phyloP scores from a whole-genome alignment of 2,797 vertebrate species.

The Coregonus sp. region DNA sequence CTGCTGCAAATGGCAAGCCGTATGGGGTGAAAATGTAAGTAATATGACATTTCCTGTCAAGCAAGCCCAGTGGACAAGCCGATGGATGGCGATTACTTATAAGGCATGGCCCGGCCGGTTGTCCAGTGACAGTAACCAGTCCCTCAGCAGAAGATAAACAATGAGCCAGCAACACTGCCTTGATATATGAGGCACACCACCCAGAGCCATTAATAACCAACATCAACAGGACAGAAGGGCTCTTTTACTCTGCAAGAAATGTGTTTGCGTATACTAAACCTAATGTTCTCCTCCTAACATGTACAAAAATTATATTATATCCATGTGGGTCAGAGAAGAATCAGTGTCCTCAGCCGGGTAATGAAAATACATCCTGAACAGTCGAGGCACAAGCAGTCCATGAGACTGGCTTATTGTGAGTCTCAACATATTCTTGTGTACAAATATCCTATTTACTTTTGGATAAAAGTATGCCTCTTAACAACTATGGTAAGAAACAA shows the following conservation, averaged over 20 bases:
- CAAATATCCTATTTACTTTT: constrained; percentile 42
- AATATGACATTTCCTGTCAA: not conserved
- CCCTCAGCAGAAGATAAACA: constrained; percentile 22
- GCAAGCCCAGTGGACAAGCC: not conserved
- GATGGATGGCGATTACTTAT: constrained; percentile 18
- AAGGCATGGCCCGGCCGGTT: constrained; percentile 21
- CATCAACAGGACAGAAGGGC: not conserved
- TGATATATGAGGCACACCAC: not conserved
- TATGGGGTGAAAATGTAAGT: not conserved
- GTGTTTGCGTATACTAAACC: constrained; percentile 3
- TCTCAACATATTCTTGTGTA: constrained; percentile 35
- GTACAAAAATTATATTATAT: not conserved
- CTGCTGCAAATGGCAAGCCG: not conserved
- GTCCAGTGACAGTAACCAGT: constrained; percentile 24
- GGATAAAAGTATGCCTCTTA: constrained; percentile 52
- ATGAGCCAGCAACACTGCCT: not conserved
- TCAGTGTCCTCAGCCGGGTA: constrained; percentile 16
- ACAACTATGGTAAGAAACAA: constrained; percentile 51
- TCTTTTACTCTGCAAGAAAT: not conserved
- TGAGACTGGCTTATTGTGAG: constrained; percentile 30
- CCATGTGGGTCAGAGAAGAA: constrained; percentile 15
- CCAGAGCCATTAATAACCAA: not conserved
- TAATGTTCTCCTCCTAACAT: not conserved
- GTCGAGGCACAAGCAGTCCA: constrained; percentile 17
- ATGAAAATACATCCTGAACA: constrained; percentile 36